phyloP scores from a whole-genome alignment of 2,888 invertebrate genomes.

The Athetis lepigone region DNA sequence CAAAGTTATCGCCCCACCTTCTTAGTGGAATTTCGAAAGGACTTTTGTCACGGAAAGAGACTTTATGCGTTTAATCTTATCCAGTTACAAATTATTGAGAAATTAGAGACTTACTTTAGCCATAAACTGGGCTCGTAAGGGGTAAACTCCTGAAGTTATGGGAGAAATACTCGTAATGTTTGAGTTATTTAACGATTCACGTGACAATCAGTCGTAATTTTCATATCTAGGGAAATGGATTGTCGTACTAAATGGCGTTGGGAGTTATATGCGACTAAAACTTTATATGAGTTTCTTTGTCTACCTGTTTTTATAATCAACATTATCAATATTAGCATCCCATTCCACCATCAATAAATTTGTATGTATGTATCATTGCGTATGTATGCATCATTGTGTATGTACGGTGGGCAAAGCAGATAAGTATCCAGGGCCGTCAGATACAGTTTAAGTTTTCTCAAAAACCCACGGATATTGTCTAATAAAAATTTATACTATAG shows the following conservation, averaged over 20 bases:
- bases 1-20: constrained; percentile 40
- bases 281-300: neutral
- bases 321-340: no score
- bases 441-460: no score
- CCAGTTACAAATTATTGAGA: constrained; percentile 56
- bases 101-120: constrained; percentile 46
- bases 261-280: neutral
- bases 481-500: no score
- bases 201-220: constrained; percentile 52
- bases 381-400: no score
- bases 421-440: no score
- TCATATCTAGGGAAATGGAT: constrained; percentile 24
- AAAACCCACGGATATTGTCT: no score
- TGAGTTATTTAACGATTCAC: constrained; percentile 39
- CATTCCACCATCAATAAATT: no score
- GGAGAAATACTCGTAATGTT: constrained; percentile 38
- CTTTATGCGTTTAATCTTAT: constrained; percentile 56
- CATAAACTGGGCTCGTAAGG: constrained; percentile 44
- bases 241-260: neutral
- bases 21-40: constrained; percentile 44
- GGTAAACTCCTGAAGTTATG: constrained; percentile 50
- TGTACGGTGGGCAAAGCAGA: no score
- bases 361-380: no score
- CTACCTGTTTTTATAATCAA: neutral
- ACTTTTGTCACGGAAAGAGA: constrained; percentile 52